Base-by-base conservation (phyloP, 2,113 vertebrate species). In the Alligator mississippiensis region DNA sequence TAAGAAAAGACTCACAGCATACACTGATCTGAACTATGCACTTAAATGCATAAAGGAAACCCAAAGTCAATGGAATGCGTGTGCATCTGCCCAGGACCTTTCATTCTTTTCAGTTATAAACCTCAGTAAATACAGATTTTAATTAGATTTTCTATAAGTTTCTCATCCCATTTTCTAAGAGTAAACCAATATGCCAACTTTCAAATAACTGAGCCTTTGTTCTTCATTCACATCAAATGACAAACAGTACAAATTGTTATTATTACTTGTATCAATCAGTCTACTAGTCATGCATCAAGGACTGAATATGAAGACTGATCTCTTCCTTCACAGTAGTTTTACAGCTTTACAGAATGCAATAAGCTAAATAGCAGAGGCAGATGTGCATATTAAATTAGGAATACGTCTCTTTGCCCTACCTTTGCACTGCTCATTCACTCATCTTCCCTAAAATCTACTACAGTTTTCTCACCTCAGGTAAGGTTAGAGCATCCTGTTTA, bases 401-500 rank as follows among this genome's bases (percentile, higher is more conserved):
- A 9, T 34, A 75, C 68, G 3, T 83, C 80, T 80, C 61, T 47
- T 47, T 47, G 47, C 47, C 47, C 47, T 47, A 47, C 7, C 47
- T 9, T 9, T 47, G 47, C 47, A 47, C 47, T 47, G 47, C 47
- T 47, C 47, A 47, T 59, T 27, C 10, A 24, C 77, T 82, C 47
- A 47, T 47, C 47, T 88, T 82, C 2, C 1, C 2, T 70, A 87
- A 62, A 34, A 77, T 54, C 74, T 27, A 87, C 25, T 5, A 27
- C 24, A 19, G 5, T 83, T 88, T 90, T 92, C 97, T 98, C 96
- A 99, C 99, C 98, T 98, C 98, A 76, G 99, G 99, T 84, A 99
- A 97, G 2, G 97, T 98, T 82, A 99, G 98, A 88, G 97, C 95
- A 92, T 98, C 98, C 80, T 98, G 98, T 95, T 97, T 97, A 87